Base-by-base conservation (phyloP, 2,888 invertebrate genomes). In the Deilephila elpenor region DNA sequence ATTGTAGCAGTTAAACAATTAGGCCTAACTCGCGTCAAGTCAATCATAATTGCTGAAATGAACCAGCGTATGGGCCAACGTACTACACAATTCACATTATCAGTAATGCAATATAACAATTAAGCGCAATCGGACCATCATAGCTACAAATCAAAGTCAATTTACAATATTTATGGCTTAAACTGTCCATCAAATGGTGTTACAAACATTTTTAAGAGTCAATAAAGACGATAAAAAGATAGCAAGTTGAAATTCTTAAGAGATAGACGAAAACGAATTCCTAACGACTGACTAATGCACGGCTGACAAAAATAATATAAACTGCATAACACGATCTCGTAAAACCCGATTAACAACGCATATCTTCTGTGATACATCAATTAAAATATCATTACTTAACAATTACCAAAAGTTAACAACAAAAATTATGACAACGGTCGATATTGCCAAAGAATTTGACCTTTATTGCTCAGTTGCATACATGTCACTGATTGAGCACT, bases 401-500 rank as follows among this genome's bases (percentile, higher is more conserved):
- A 53, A 29, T 25, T 53, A 53, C 17, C 11, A 37, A 25, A 1
- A 51, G n/a, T n/a, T 29, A 25, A 70, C 25, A 29, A 7, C 7
- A 25, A 25, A 34, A 19, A 59, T 59, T 44, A 60, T 44, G 29
- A 59, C 29, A 51, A 53, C 25, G 8, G 44, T 70, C 20, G 25
- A n/a, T 70, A 77, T 75, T 80, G 78, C 78, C 82, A 81, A 84
- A 81, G 80, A 84, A 83, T 82, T 78, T 81, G 83, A 87, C 86
- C 85, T 86, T 83, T 83, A 82, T 77, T 83, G 77, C 78, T 76
- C 77, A 81, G 80, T 80, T 79, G 82, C 83, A 83, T 82, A 82
- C 84, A 83, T 87, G 84, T 85, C 86, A 86, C 84, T 83, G 86
- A 87, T 83, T 87, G 84, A 87, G 82, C 86, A 86, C 85, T 90